Base-by-base conservation (phyloP, 2,888 invertebrate genomes). In the Empis livida region DNA sequence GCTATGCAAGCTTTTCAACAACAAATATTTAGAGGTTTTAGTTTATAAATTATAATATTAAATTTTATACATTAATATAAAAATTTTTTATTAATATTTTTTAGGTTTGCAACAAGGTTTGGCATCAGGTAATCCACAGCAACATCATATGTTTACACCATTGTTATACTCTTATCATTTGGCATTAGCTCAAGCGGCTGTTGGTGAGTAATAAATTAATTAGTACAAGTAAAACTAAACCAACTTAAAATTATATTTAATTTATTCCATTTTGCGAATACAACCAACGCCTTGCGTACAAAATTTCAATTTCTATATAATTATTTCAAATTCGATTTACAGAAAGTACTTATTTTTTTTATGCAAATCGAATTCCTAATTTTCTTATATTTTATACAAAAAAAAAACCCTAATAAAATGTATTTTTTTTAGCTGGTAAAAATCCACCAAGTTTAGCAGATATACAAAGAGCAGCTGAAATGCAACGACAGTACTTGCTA, bases 401-500 rank as follows among this genome's bases (percentile, higher is more conserved):
- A n/a, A n/a, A n/a, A n/a, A n/a, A n/a, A n/a, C n/a, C n/a, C n/a
- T n/a, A n/a, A n/a, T 20, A 17, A 17, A 17, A 23, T 23, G 11
- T 11, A 23, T 27, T 27, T n/a, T 16, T 15, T 41, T 41, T 41
- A 41, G 59, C 65, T 42, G 67, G 65, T 48, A 67, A 61, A 51
- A 66, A 63, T 55, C 56, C 63, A 14, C 59, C 59, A 43, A 68
- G 61, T 56, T 69, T 82, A 61, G 84, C 82, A 1, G 90, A 91
- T 57, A 75, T 90, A 66, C 90, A 89, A 67, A 78, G 89, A 56
- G 87, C 89, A 50, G 87, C 87, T 5, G 89, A 90, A 65, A 74
- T 90, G 54, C 95, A 95, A 73, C 77, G 95, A 48, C 95, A 95
- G 74, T 95, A 95, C 75, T 77, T 96, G 61, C 78, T 96, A 53